These are phyloP conservation scores for Trilocha varians DNA, from an alignment of 2,888 invertebrate genomes.

Conservation along the genomic window DNA sequence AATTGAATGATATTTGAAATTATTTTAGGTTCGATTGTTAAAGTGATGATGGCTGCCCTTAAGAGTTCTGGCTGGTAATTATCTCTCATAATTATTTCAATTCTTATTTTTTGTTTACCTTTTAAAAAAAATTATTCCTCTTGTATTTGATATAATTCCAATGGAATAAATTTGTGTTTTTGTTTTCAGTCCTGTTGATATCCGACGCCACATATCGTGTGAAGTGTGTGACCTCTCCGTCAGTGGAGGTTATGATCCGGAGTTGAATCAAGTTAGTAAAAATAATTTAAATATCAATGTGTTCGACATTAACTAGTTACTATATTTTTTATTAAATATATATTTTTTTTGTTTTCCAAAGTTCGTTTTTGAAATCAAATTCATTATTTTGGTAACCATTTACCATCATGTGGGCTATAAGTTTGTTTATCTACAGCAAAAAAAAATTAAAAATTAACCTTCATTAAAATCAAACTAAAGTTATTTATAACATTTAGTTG, in stretches of 20 bases:
- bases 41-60: constrained; percentile 88
- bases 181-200: constrained; percentile 81
- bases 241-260: constrained; percentile 92
- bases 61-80: constrained; percentile 85
- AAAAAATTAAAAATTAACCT: too few species aligned
- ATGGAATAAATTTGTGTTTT: constrained; percentile 6
- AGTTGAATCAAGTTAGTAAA: constrained; percentile 77
- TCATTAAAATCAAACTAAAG: too few species aligned
- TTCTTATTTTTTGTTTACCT: too few species aligned
- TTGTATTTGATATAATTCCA: neutral
- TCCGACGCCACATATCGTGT: constrained; percentile 91
- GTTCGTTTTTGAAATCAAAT: too few species aligned
- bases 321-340: too few species aligned
- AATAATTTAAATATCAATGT: neutral
- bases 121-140: neutral
- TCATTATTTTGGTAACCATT: too few species aligned
- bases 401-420: too few species aligned
- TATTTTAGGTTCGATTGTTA: constrained; percentile 80
- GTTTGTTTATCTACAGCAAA: too few species aligned
- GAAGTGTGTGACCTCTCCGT: constrained; percentile 89
- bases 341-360: too few species aligned
- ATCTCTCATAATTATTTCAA: constrained; percentile 5
- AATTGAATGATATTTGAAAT: neutral
- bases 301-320: too few species aligned
- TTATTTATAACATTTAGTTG: too few species aligned